A percentile compares a stretch with the other conserved stretches of the same genome.
Conservation (phyloP, 2,888 invertebrate genomes). For the Abrostola tripartita region DNA sequence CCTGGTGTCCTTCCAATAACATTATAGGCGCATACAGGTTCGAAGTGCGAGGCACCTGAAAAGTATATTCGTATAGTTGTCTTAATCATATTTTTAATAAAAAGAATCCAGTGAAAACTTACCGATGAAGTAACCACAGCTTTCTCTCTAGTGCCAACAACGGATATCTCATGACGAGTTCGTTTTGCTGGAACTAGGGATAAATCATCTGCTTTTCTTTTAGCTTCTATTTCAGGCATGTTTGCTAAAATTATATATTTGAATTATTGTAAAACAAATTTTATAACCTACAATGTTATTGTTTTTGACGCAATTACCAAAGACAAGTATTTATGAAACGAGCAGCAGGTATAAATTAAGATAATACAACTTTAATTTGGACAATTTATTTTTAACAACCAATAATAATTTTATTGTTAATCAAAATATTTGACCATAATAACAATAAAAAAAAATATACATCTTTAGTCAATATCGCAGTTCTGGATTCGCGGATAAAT, state of each 20-base stretch:
- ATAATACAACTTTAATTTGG: too few relatives aligned
- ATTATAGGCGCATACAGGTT: constrained; percentile 97
- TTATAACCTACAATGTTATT: constrained; percentile 37
- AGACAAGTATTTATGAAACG: not conserved
- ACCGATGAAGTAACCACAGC: constrained; percentile 92
- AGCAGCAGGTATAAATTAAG: too few relatives aligned
- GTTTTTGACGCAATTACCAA: not conserved
- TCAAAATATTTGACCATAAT: too few relatives aligned
- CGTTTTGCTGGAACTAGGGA: constrained; percentile 90
- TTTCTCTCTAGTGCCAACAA: constrained; percentile 92
- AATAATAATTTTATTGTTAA: too few relatives aligned
- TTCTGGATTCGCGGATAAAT: too few relatives aligned
- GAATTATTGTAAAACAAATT: not conserved
- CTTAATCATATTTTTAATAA: not conserved
- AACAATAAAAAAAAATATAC: too few relatives aligned
- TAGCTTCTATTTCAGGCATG: constrained; percentile 87
- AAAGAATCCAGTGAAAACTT: constrained; percentile 65
- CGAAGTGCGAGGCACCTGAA: constrained; percentile 94
- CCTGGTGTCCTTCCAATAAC: constrained; percentile 98
- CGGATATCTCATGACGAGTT: constrained; percentile 91
- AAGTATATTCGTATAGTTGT: constrained; percentile 13
- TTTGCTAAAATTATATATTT: constrained; percentile 30
- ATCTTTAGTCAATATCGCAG: too few relatives aligned
- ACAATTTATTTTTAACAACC: too few relatives aligned
- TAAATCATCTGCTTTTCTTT: constrained; percentile 90